Base-by-base conservation (phyloP, 2,888 invertebrate genomes). In the Yponomeuta cagnagella region DNA sequence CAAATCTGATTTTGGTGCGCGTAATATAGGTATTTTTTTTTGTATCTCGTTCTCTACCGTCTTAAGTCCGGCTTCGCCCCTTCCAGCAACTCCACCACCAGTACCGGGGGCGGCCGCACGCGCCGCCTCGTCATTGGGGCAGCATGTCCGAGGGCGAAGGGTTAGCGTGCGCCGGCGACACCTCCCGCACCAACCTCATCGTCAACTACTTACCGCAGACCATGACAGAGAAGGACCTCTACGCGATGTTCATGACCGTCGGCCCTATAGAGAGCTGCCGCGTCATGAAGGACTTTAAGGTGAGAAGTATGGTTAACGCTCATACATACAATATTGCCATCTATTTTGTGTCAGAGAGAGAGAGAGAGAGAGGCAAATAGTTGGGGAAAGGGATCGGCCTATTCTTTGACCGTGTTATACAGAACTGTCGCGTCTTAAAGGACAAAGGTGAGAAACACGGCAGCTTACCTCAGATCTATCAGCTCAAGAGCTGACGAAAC, bases 191-290 rank as follows among this genome's bases (percentile, higher is more conserved):
- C 72, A 98, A 98, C 92, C 94, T 98, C 78, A 98, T 98, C 77
- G 96, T 98, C 81, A 98, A 98, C 93, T 98, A 98, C 88, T 94
- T 98, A 79, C 98, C 98, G 48, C 98, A 98, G 90, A 96, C 95
- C 79, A 96, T 98, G 93, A 96, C 97, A 2, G 98, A 98, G 85
- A 96, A 96, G 82, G 98, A 98, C 81, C 93, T 98, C 72, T 96
- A 96, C 83, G 95, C 96, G 75, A 95, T 98, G 93, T 98, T 98
- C 87, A 94, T 96, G 78, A 95, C 96, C 71, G 95, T 97, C 77
- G 98, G 98, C 70, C 96, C 96, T 33, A 95, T 98, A 68, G 97
- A 97, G 83, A 97, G 96, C 77, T 97, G 97, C 85, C 94, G 98
- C 78, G 97, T 98, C 78, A 97, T 97, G 97, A 96, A 96, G 88